phyloP scores from a whole-genome alignment of 2,888 invertebrate species.

The Athalia rosae region DNA sequence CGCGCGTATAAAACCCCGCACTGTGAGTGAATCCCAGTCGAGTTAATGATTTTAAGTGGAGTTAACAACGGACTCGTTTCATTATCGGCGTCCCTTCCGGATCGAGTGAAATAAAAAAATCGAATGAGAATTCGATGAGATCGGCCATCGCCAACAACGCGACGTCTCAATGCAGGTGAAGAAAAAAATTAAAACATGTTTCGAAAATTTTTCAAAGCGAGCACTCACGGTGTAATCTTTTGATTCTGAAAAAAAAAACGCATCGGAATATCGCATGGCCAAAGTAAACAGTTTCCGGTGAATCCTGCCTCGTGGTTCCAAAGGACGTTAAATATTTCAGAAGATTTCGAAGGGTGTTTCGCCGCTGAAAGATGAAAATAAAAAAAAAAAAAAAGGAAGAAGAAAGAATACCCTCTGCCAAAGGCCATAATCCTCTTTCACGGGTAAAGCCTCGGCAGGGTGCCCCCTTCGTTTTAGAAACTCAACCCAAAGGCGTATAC shows the following conservation, averaged over 20 bases:
- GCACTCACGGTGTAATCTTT: too few relatives aligned
- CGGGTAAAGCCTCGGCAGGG: conserved; percentile 6
- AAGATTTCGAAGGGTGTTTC: neutral
- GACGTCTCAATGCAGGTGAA: too few relatives aligned
- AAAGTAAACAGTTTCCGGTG: neutral
- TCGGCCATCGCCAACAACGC: neutral
- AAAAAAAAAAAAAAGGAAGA: neutral
- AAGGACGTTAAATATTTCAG: conserved; percentile 16
- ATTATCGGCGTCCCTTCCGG: conserved; percentile 12
- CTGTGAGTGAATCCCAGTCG: conserved; percentile 2
- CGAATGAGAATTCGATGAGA: neutral
- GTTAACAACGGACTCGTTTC: conserved; percentile 31
- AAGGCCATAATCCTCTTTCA: conserved; percentile 32
- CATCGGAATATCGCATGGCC: neutral
- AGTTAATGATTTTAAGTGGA: conserved; percentile 30
- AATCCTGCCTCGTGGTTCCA: neutral
- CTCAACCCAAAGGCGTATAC: conserved; percentile 18
- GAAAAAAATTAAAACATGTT: too few relatives aligned
- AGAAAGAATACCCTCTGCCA: neutral
- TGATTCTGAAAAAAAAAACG: neutral
- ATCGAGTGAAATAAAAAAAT: neutral
- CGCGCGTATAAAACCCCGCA: conserved; percentile 15
- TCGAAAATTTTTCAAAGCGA: too few relatives aligned
- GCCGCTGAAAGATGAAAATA: neutral
- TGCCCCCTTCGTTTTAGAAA: conserved; percentile 1